phyloP scores from a whole-genome alignment of 2,113 vertebrate species.

The Channa maculata region DNA sequence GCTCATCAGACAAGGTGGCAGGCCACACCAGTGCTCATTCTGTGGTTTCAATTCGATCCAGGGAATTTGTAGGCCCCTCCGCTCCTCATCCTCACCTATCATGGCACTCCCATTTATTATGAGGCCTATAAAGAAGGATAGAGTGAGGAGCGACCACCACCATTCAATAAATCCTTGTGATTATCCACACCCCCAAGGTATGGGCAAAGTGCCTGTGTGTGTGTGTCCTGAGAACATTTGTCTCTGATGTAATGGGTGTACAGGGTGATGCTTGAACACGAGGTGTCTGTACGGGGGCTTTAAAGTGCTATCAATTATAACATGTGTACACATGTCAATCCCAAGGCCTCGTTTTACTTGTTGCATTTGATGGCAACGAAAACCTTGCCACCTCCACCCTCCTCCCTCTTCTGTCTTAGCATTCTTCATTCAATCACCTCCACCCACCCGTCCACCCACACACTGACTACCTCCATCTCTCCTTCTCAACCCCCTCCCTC shows the following conservation, averaged over 20 bases:
- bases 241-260: slow-evolving; percentile 69
- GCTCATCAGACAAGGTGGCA: slow-evolving; percentile 73
- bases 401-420: not conserved
- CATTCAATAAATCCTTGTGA: slow-evolving; percentile 84
- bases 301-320: slow-evolving; percentile 61
- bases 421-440: slow-evolving; percentile 10
- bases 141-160: slow-evolving; percentile 76
- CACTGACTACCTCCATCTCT: slow-evolving; percentile 18
- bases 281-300: slow-evolving; percentile 42
- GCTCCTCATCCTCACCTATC: slow-evolving; percentile 59
- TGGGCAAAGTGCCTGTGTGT: slow-evolving; percentile 45
- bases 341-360: slow-evolving; percentile 56
- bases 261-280: slow-evolving; percentile 45
- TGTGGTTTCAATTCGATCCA: slow-evolving; percentile 64
- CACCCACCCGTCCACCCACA: slow-evolving; percentile 22
- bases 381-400: slow-evolving; percentile 27
- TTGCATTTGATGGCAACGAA: slow-evolving; percentile 48
- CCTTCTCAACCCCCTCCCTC: slow-evolving; percentile 35
- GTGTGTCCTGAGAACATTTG: slow-evolving; percentile 56
- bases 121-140: slow-evolving; percentile 74
- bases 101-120: slow-evolving; percentile 76
- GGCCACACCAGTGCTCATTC: slow-evolving; percentile 57
- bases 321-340: slow-evolving; percentile 50
- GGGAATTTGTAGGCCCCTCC: slow-evolving; percentile 37
- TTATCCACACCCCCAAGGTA: slow-evolving; percentile 78